Percentiles rank a stretch among this genome's conserved stretches.
These are phyloP conservation scores for Drosophila tanythrix DNA, from an alignment of 2,888 invertebrate genomes.

Conservation along the genomic window DNA sequence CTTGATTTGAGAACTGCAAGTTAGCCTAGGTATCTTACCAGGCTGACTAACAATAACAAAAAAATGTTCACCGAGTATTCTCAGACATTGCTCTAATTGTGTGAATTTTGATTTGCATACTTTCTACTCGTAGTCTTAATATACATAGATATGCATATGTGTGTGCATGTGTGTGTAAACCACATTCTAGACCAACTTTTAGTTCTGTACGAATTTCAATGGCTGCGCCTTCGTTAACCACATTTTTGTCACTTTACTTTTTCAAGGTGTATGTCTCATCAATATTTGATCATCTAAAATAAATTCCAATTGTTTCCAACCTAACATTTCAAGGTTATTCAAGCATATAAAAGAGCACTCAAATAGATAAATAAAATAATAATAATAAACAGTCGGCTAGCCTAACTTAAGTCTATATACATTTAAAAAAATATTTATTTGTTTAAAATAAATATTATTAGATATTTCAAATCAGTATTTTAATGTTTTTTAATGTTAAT, in stretches of 20 bases:
- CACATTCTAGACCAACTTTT: slow-evolving; percentile 22
- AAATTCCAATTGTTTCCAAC: not conserved
- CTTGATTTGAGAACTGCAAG: slow-evolving; percentile 10
- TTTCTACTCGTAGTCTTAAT: not conserved
- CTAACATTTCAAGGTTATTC: not conserved
- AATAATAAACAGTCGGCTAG: not conserved
- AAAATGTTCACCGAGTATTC: slow-evolving; percentile 1
- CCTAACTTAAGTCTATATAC: too few species aligned
- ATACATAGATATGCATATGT: not conserved
- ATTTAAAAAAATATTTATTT: not conserved
- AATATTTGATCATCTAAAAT: not conserved
- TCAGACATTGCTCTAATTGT: slow-evolving; percentile 50
- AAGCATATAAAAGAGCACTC: too few species aligned
- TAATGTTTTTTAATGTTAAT: not conserved
- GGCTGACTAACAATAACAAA: not conserved
- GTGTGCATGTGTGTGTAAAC: slow-evolving; percentile 10
- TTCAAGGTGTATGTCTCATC: not conserved
- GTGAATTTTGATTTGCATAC: slow-evolving; percentile 36
- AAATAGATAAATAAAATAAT: not conserved
- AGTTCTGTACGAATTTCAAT: slow-evolving; percentile 26
- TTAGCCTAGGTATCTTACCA: slow-evolving; percentile 17
- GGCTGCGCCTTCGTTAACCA: slow-evolving; percentile 56
- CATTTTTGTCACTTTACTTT: slow-evolving; percentile 33
- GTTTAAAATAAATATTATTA: not conserved
- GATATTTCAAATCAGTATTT: not conserved